A percentile compares a stretch with the other conserved stretches of the same genome.
Conservation (phyloP, 2,888 invertebrate genomes). For the Ligdia adustata region DNA sequence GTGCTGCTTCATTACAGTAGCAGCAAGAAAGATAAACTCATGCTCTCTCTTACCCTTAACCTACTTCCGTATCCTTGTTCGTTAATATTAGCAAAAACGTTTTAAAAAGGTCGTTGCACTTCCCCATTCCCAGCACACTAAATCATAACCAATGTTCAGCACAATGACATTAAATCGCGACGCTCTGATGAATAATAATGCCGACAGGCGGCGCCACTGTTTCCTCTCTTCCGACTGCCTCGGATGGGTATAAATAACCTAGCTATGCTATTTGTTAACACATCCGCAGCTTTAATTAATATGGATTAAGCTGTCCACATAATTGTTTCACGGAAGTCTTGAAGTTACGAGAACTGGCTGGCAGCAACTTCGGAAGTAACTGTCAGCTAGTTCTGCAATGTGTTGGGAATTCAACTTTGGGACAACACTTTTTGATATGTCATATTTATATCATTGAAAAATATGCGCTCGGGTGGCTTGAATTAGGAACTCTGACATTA, state of each 20-base stretch:
- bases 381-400: no score
- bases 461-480: neutral
- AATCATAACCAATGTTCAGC: constrained; percentile 33
- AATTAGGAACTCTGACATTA: neutral
- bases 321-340: constrained; percentile 3
- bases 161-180: constrained; percentile 32
- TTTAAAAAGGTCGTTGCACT: constrained; percentile 15
- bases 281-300: constrained; percentile 34
- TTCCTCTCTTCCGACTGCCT: constrained; percentile 31
- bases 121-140: constrained; percentile 23
- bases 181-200: constrained; percentile 37
- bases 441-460: neutral
- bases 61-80: neutral
- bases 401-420: no score
- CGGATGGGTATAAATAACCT: constrained; percentile 32
- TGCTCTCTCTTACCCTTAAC: no score
- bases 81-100: neutral
- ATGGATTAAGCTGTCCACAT: constrained; percentile 26
- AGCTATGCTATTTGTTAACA: constrained; percentile 30
- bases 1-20: no score
- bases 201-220: constrained; percentile 29
- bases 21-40: no score
- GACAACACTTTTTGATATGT: neutral
- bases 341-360: constrained; percentile 5
- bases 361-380: neutral